These are phyloP conservation scores for Bombus fervidus DNA, from an alignment of 1,140 invertebrate species.

Conservation along the genomic window DNA sequence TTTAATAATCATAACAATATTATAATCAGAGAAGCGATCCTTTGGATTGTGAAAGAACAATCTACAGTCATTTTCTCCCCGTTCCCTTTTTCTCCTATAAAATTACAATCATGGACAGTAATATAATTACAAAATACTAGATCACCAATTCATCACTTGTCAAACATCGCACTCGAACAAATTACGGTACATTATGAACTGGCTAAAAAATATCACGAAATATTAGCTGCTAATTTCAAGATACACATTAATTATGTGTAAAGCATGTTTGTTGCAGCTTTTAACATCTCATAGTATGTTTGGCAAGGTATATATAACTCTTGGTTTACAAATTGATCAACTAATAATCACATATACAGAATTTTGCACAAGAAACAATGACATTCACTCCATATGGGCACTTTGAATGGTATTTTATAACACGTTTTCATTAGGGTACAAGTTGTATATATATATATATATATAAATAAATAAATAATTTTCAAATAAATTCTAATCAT, in stretches of 20 bases:
- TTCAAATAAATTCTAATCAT: conserved; percentile 16
- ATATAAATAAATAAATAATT: conserved; percentile 52
- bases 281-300: conserved; percentile 44
- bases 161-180: conserved; percentile 36
- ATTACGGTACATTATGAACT: conserved; percentile 19
- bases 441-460: conserved; percentile 1
- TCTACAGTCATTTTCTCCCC: conserved; percentile 51
- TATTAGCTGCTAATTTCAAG: conserved; percentile 50
- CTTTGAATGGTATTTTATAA: conserved; percentile 51
- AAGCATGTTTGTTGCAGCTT: conserved; percentile 35
- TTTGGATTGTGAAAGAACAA: conserved; percentile 63
- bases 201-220: conserved; percentile 41
- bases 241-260: conserved; percentile 50
- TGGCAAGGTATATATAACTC: conserved; percentile 35
- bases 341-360: conserved; percentile 59
- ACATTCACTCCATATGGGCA: conserved; percentile 42
- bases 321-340: conserved; percentile 53
- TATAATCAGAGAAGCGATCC: conserved; percentile 58
- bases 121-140: conserved; percentile 51
- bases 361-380: conserved; percentile 37
- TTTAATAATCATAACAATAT: conserved; percentile 65
- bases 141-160: conserved; percentile 47
- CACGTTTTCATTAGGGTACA: conserved; percentile 49
- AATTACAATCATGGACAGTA: conserved; percentile 43
- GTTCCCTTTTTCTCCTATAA: conserved; percentile 19